Percentiles rank a stretch among this genome's conserved stretches.
Evolutionary conservation across 2,797 vertebrate species (phyloP).

Genomic region (Pseudochirops cupreus): DNA sequence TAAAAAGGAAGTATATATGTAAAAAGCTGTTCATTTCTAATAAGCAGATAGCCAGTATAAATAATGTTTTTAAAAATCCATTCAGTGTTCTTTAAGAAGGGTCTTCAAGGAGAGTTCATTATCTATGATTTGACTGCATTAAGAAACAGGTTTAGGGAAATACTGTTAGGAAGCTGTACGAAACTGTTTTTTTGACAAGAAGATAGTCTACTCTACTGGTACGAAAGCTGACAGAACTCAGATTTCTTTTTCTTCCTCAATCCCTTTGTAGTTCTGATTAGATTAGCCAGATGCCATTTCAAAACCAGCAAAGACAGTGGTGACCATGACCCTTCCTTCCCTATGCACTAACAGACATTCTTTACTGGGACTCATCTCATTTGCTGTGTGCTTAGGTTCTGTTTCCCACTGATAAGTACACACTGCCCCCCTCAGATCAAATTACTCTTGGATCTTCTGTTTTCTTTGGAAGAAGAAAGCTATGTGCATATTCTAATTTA

Average conservation of each 20-base stretch:
- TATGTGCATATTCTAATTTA: neutral
- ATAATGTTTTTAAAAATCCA: slow-evolving; percentile 67
- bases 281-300: slow-evolving; percentile 3
- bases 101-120: slow-evolving; percentile 71
- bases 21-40: slow-evolving; percentile 19
- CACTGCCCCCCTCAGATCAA: slow-evolving; percentile 83
- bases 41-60: slow-evolving; percentile 30
- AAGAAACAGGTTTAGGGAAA: slow-evolving; percentile 68
- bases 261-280: slow-evolving; percentile 50
- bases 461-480: slow-evolving; percentile 15
- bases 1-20: neutral
- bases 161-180: slow-evolving; percentile 64
- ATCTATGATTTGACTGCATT: slow-evolving; percentile 70
- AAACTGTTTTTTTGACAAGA: slow-evolving; percentile 57
- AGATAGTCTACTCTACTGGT: neutral
- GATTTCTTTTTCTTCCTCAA: slow-evolving; percentile 57
- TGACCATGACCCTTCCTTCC: slow-evolving; percentile 40
- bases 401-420: slow-evolving; percentile 64
- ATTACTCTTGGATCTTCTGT: neutral
- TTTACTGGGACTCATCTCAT: neutral
- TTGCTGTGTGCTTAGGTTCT: slow-evolving; percentile 8
- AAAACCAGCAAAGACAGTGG: neutral
- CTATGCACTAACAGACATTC: neutral
- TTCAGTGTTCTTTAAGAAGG: slow-evolving; percentile 56
- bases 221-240: slow-evolving; percentile 66